Evolutionary conservation across 2,113 vertebrate species (phyloP).

Genomic region (Lonchura striata): DNA sequence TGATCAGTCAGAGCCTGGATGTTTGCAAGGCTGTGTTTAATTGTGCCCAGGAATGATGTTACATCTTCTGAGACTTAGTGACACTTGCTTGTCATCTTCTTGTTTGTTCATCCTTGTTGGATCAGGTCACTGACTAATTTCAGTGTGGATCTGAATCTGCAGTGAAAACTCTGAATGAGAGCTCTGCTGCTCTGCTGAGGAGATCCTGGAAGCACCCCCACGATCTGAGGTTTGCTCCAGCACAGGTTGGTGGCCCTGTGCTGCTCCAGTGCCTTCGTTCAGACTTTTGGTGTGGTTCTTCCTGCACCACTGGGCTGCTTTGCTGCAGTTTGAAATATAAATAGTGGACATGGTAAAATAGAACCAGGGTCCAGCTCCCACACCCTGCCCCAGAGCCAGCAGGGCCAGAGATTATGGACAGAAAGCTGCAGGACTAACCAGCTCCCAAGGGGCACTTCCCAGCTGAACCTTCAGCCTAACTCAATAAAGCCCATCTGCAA

Average conservation of each 20-base stretch:
- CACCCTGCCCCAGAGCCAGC: background rate
- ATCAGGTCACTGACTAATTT: background rate
- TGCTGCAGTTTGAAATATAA: background rate
- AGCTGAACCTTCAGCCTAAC: background rate
- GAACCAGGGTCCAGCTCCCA: background rate
- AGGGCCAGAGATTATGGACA: background rate
- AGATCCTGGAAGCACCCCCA: background rate
- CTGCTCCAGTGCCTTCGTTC: background rate
- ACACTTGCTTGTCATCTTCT: background rate
- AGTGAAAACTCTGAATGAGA: background rate
- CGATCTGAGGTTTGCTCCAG: background rate
- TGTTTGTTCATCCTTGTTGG: background rate
- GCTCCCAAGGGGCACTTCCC: background rate
- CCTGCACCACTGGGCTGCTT: background rate
- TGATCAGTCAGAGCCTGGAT: background rate
- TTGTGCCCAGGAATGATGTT: conserved; percentile 4
- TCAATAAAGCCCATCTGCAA: background rate
- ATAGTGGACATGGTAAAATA: background rate
- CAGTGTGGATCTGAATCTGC: background rate
- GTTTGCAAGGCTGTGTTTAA: background rate
- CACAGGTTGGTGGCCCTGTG: background rate
- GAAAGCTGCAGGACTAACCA: background rate
- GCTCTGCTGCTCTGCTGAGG: background rate
- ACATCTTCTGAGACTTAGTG: background rate
- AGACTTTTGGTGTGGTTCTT: background rate